Percentiles rank a stretch among this genome's conserved stretches.
Evolutionary conservation across 2,797 vertebrate species (phyloP).

Genomic region (Periophthalmus magnuspinnatus): DNA sequence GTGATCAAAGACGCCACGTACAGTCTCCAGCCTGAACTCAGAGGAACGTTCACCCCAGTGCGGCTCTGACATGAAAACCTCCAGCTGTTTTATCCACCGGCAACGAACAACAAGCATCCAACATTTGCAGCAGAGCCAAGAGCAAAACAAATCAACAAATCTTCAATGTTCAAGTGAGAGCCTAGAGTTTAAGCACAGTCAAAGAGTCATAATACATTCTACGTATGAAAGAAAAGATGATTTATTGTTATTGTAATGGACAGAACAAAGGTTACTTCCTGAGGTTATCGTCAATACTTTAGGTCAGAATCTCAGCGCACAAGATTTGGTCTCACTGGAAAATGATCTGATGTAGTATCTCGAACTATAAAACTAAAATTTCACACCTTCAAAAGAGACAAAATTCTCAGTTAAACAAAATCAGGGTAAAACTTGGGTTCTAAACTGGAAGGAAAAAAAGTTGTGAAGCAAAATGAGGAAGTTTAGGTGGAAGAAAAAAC

Average conservation of each 20-base stretch:
- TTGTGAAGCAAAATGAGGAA: too few relatives aligned
- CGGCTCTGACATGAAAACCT: neutral
- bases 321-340: too few relatives aligned
- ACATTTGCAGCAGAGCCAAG: neutral
- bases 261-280: neutral
- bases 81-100: neutral
- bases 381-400: too few relatives aligned
- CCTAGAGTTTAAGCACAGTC: neutral
- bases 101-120: neutral
- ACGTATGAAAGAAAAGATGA: neutral
- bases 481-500: too few relatives aligned
- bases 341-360: too few relatives aligned
- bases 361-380: too few relatives aligned
- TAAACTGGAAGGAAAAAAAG: too few relatives aligned
- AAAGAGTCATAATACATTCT: neutral
- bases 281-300: neutral
- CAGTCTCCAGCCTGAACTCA: neutral
- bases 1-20: constrained; percentile 3
- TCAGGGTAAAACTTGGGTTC: too few relatives aligned
- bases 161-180: neutral
- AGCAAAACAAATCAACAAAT: neutral
- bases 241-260: neutral
- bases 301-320: neutral
- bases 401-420: too few relatives aligned
- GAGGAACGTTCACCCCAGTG: neutral